Evolutionary conservation across 2,113 vertebrate genomes (phyloP).

Genomic region (Noturus placidus): DNA sequence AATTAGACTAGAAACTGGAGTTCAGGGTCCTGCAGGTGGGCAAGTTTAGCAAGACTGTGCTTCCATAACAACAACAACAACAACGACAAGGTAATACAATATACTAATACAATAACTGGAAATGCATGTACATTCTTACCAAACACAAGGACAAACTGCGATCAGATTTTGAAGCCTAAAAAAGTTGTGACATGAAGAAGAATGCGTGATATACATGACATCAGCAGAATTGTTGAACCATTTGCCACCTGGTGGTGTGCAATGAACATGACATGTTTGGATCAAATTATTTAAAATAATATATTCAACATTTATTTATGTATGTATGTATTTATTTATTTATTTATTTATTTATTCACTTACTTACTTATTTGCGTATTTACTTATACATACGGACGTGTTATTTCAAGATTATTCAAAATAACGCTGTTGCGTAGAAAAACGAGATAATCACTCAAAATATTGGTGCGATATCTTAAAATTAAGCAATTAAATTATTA

Average conservation of each 20-base stretch:
- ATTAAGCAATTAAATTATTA: background rate
- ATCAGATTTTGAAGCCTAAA: background rate
- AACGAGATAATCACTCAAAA: background rate
- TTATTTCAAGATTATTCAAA: background rate
- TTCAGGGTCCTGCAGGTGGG: conserved; percentile 56
- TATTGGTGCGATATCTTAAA: background rate
- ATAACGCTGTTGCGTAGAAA: background rate
- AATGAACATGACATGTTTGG: too few relatives aligned
- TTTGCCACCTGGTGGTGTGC: conserved; percentile 9
- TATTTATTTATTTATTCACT: too few relatives aligned
- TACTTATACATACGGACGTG: too few relatives aligned
- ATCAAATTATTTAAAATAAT: background rate
- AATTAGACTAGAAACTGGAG: conserved; percentile 49
- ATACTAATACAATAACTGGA: background rate
- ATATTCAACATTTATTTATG: background rate
- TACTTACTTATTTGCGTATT: too few relatives aligned
- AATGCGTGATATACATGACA: background rate
- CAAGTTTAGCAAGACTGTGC: background rate
- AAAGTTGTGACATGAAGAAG: background rate
- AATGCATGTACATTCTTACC: background rate
- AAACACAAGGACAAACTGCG: background rate
- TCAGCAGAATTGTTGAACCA: background rate
- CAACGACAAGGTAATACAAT: background rate
- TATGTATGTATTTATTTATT: background rate
- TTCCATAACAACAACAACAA: background rate